Conservation (phyloP, 2,797 vertebrate species). For the Gymnodraco acuticeps region DNA sequence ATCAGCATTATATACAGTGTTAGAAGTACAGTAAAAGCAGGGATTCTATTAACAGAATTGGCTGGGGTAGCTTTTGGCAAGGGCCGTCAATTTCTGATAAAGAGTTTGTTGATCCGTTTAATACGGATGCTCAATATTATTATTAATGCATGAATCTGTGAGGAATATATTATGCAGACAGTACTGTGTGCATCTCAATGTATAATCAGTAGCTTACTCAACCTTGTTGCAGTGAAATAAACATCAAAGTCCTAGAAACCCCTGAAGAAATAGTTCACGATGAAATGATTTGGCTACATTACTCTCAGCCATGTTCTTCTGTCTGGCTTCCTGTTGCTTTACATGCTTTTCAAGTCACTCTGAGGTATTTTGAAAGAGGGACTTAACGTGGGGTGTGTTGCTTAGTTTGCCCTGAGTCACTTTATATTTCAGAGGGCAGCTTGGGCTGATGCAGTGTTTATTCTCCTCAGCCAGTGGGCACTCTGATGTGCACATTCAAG, state of each 20-base stretch:
- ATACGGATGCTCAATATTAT: not conserved
- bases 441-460: not conserved
- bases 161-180: conserved; percentile 13
- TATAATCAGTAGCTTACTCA: not conserved
- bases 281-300: not conserved
- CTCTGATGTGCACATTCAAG: conserved; percentile 58
- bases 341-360: conserved; percentile 24
- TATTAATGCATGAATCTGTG: not conserved
- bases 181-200: not conserved
- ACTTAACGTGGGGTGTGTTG: not conserved
- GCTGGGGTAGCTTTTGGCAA: not conserved
- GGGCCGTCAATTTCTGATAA: not conserved
- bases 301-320: conserved; percentile 18
- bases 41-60: conserved; percentile 1
- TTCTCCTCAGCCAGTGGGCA: conserved; percentile 17
- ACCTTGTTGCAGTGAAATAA: conserved; percentile 7
- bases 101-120: conserved; percentile 7
- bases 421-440: conserved; percentile 28
- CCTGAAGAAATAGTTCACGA: not conserved
- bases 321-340: conserved; percentile 38
- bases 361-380: conserved; percentile 32
- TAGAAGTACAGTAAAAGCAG: not conserved
- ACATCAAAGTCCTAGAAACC: conserved; percentile 23
- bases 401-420: conserved; percentile 40
- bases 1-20: not conserved